Evolutionary conservation across 2,888 invertebrate species (phyloP).

Genomic region (Pristionchus japonicus): DNA sequence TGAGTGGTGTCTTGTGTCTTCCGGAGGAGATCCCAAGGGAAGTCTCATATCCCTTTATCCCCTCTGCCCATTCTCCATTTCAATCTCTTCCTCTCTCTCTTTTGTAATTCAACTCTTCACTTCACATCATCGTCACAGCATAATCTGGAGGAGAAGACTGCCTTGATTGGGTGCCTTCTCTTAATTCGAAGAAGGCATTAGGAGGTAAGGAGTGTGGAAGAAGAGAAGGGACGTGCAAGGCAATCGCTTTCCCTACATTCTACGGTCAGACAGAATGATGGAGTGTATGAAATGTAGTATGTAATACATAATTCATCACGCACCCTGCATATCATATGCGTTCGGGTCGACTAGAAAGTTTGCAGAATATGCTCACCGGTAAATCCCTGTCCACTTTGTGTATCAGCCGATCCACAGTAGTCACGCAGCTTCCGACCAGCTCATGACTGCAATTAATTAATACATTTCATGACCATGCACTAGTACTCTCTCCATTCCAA

Average conservation of each 20-base stretch:
- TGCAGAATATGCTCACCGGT: constrained; percentile 49
- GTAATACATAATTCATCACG: no score
- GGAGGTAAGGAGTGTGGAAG: background rate
- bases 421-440: constrained; percentile 78
- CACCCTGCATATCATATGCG: no score
- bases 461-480: no score
- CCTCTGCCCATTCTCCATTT: background rate
- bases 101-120: background rate
- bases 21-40: background rate
- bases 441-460: constrained; percentile 73
- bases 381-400: constrained; percentile 55
- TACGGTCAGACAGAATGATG: no score
- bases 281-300: no score
- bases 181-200: constrained; percentile 13
- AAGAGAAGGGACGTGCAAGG: background rate
- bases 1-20: constrained; percentile 39
- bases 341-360: background rate
- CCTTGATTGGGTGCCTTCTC: background rate
- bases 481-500: no score
- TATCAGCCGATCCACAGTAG: constrained; percentile 77
- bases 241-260: background rate
- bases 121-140: background rate
- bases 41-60: constrained; percentile 37
- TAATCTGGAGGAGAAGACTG: no score
- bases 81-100: background rate